These are phyloP conservation scores for Notolabrus celidotus DNA, from an alignment of 2,797 vertebrate genomes.

Conservation along the genomic window DNA sequence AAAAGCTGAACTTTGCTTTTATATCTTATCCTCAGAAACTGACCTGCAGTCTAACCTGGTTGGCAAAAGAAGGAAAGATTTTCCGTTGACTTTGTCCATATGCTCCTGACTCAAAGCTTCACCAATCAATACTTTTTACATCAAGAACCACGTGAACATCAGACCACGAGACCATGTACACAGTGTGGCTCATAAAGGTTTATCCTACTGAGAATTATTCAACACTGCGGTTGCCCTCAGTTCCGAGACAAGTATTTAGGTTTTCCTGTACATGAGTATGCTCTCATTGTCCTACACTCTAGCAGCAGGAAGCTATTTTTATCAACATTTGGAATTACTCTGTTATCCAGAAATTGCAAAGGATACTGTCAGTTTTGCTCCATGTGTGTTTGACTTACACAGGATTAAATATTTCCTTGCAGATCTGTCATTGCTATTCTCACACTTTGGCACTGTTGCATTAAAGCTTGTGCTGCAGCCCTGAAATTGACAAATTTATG, in stretches of 20 bases:
- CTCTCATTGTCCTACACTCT: background rate
- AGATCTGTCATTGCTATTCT: too few relatives aligned
- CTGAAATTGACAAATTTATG: background rate
- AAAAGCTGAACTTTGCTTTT: constrained; percentile 1
- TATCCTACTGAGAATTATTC: background rate
- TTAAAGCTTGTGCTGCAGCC: too few relatives aligned
- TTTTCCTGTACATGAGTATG: background rate
- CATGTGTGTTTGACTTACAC: too few relatives aligned
- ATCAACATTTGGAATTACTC: too few relatives aligned
- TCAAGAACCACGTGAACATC: background rate
- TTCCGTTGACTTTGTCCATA: background rate
- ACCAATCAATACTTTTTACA: background rate
- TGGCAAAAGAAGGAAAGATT: background rate
- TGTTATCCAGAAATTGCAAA: too few relatives aligned
- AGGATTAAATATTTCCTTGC: too few relatives aligned
- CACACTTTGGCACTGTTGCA: too few relatives aligned
- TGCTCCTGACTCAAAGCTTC: constrained; percentile 5
- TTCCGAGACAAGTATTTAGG: background rate
- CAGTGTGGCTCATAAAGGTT: background rate
- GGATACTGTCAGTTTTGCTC: too few relatives aligned
- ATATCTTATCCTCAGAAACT: background rate
- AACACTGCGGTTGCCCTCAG: background rate
- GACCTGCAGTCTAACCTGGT: background rate
- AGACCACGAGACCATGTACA: background rate
- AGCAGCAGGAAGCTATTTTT: too few relatives aligned